Evolutionary conservation across 2,888 invertebrate genomes (phyloP).

Genomic region (Eretmocerus hayati): DNA sequence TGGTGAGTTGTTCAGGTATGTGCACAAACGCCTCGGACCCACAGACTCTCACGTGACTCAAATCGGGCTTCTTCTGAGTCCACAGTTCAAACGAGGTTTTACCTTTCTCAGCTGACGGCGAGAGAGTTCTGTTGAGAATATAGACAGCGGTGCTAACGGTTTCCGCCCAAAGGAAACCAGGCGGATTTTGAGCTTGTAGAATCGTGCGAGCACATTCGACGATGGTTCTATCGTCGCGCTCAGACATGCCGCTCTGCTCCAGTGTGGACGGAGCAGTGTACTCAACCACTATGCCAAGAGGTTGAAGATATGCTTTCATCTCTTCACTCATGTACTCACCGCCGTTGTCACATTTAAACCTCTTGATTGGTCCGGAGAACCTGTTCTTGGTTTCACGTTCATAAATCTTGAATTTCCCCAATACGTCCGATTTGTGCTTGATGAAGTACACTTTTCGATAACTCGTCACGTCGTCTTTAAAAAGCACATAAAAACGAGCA

Average conservation of each 20-base stretch:
- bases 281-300: constrained; percentile 12
- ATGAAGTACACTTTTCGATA: constrained; percentile 30
- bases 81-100: constrained; percentile 6
- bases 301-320: constrained; percentile 1
- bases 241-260: constrained; percentile 11
- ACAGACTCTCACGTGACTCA: constrained; percentile 4
- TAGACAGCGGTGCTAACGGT: constrained; percentile 10
- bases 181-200: not conserved
- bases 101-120: not conserved
- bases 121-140: not conserved
- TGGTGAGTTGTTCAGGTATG: not conserved
- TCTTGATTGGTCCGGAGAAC: constrained; percentile 6
- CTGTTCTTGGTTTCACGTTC: constrained; percentile 10
- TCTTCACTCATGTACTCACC: constrained; percentile 8
- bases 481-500: constrained; percentile 27
- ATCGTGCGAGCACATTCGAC: constrained; percentile 1
- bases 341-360: constrained; percentile 15
- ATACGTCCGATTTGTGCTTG: constrained; percentile 22
- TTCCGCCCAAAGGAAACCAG: constrained; percentile 6
- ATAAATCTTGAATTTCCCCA: constrained; percentile 10
- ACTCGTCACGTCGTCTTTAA: constrained; percentile 30
- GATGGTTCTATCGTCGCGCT: not conserved
- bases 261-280: constrained; percentile 22
- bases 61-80: not conserved
- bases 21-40: constrained; percentile 2